These are phyloP conservation scores for Siphamia tubifer DNA, from an alignment of 2,113 vertebrate species.

Conservation along the genomic window DNA sequence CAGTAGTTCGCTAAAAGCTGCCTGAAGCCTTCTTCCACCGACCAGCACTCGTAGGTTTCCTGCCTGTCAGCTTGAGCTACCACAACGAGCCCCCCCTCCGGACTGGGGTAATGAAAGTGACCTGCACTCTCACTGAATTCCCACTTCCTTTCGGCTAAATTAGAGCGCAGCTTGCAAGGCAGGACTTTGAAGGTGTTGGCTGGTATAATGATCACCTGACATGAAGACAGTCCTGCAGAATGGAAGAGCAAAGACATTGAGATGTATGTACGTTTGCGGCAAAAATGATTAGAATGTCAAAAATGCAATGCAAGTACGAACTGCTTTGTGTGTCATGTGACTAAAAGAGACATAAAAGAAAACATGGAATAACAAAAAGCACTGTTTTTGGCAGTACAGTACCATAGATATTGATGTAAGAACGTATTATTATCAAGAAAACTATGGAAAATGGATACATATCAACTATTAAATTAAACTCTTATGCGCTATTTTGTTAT, in stretches of 20 bases:
- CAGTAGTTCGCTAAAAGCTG: slow-evolving; percentile 93
- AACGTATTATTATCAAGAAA: too few relatives aligned
- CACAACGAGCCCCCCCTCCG: slow-evolving; percentile 87
- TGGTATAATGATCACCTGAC: slow-evolving; percentile 82
- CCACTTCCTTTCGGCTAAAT: slow-evolving; percentile 88
- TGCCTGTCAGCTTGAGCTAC: slow-evolving; percentile 82
- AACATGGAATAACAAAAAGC: too few relatives aligned
- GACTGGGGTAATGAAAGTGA: slow-evolving; percentile 84
- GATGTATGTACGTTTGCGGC: too few relatives aligned
- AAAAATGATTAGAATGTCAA: too few relatives aligned
- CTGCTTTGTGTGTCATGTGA: too few relatives aligned
- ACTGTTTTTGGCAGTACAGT: too few relatives aligned
- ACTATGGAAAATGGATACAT: too few relatives aligned
- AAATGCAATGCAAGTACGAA: too few relatives aligned
- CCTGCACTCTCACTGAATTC: slow-evolving; percentile 72
- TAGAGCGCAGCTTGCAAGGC: slow-evolving; percentile 88
- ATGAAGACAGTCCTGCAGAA: slow-evolving; percentile 68
- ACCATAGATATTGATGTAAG: too few relatives aligned
- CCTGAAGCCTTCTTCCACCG: slow-evolving; percentile 86
- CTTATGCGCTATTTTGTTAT: too few relatives aligned
- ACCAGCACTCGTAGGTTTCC: slow-evolving; percentile 93
- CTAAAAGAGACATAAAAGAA: too few relatives aligned
- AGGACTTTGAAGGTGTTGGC: slow-evolving; percentile 86
- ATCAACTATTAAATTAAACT: too few relatives aligned
- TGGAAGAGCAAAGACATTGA: slow-evolving; percentile 2